phyloP scores from a whole-genome alignment of 2,888 invertebrate genomes.

The Athrips mouffetella region DNA sequence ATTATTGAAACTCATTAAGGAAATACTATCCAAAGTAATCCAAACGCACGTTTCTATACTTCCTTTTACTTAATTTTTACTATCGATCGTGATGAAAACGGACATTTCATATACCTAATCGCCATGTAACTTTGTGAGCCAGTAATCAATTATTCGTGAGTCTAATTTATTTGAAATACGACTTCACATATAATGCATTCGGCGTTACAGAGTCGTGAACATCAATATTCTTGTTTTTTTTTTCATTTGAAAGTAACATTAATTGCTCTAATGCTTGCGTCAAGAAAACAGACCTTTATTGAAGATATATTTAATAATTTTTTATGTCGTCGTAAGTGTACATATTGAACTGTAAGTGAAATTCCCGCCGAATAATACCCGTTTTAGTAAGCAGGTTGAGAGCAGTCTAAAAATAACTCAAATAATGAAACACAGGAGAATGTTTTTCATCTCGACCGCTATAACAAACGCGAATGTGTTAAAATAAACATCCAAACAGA shows the following conservation, averaged over 20 bases:
- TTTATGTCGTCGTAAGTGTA: no score
- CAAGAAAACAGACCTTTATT: slow-evolving; percentile 59
- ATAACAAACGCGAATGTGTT: slow-evolving; percentile 74
- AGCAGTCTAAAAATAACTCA: slow-evolving; percentile 71
- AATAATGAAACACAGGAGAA: slow-evolving; percentile 77
- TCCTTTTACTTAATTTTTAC: slow-evolving; percentile 1
- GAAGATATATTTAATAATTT: no score
- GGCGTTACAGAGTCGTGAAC: slow-evolving; percentile 58
- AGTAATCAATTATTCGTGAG: slow-evolving; percentile 52
- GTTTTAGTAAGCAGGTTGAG: slow-evolving; percentile 69
- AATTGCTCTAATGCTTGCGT: slow-evolving; percentile 55
- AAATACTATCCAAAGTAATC: no score
- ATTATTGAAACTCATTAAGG: no score
- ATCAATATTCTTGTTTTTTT: slow-evolving; percentile 53
- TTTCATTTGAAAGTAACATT: slow-evolving; percentile 56
- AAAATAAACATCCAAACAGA: slow-evolving; percentile 74
- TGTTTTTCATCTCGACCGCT: slow-evolving; percentile 76
- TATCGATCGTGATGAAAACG: slow-evolving; percentile 2
- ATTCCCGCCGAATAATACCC: slow-evolving; percentile 64
- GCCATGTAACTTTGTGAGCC: slow-evolving; percentile 16
- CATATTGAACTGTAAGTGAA: no score
- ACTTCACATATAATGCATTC: slow-evolving; percentile 60
- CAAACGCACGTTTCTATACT: no score
- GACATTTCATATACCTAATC: not conserved
- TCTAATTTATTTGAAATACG: slow-evolving; percentile 58